A percentile compares a stretch with the other conserved stretches of the same genome.
phyloP scores from a whole-genome alignment of 2,797 vertebrate genomes.

The Taenioides sp. region DNA sequence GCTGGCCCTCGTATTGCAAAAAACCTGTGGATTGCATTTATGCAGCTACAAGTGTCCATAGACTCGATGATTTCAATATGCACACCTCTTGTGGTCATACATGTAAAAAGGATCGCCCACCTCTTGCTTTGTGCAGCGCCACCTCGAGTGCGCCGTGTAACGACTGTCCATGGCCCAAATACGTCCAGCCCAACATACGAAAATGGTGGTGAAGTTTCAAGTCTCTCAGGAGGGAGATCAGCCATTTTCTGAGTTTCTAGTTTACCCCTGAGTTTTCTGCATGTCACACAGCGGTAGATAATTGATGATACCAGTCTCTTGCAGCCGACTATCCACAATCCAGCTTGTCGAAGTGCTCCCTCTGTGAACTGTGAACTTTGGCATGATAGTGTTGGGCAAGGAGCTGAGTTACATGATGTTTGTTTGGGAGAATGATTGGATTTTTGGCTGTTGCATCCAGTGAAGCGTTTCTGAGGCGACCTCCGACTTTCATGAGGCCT shows the following conservation, averaged over 20 bases:
- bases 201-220: constrained; percentile 9
- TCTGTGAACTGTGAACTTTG: not conserved
- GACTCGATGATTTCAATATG: constrained; percentile 18
- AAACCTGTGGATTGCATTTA: constrained; percentile 27
- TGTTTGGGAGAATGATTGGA: no score
- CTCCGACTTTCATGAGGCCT: no score
- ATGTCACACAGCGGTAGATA: no score
- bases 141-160: constrained; percentile 11
- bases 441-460: no score
- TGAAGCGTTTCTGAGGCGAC: no score
- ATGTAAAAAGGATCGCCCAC: constrained; percentile 34
- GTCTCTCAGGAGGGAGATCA: constrained; percentile 20
- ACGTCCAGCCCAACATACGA: constrained; percentile 22
- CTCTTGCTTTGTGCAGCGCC: constrained; percentile 15
- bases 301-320: no score
- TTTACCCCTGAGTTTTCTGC: no score
- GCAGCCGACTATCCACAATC: no score
- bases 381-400: no score
- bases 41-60: constrained; percentile 19
- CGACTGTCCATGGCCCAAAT: constrained; percentile 20
- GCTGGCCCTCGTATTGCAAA: constrained; percentile 22
- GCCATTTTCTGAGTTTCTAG: no score
- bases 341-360: no score
- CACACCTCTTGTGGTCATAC: constrained; percentile 23
- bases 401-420: no score